Base-by-base conservation (phyloP, 2,888 invertebrate species). In the Trichacis sp. region DNA sequence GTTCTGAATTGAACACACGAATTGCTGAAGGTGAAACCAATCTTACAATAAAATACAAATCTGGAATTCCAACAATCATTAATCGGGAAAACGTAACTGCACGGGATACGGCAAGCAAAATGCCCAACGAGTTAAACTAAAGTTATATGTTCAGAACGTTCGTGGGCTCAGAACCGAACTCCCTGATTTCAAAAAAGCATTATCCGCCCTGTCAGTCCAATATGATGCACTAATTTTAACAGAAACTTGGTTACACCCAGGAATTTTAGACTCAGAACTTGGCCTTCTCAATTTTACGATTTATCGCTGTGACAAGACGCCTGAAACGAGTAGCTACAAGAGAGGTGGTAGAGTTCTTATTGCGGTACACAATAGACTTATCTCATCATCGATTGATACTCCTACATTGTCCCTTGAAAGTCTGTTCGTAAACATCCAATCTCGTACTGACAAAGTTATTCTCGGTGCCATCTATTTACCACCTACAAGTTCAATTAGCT, bases 161-260 rank as follows among this genome's bases (percentile, higher is more conserved):
- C 17, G 52, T 1, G 50, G 52, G 1, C 19, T 51, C 9, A 36
- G 52, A 36, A 51, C 52, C 1, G 40, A 51, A 42, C 19, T 51
- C 2, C n/a, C 17, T 2, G 15, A 17, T 2, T 9, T 51, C 2
- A 19, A 40, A 2, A n/a, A 45, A 17, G 5, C 45, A 2, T 11
- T 8, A 1, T 1, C 19, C 9, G 2, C 24, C 1, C n/a, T 33
- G 2, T 33, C 33, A n/a, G 18, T 45, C 4, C 18, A 45, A 17
- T 17, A 3, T 12, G 45, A 45, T 6, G 1, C 2, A 3, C 3
- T 47, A 47, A 20, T 14, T 1, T 18, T 45, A n/a, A 19, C 19
- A 18, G 45, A 45, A 20, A 45, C 45, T 17, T 45, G 45, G 45
- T 12, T 45, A 6, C 19, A n/a, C 3, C n/a, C n/a, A 4, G 15